phyloP scores from a whole-genome alignment of 2,888 invertebrate species.

The Temnothorax unifasciatus region DNA sequence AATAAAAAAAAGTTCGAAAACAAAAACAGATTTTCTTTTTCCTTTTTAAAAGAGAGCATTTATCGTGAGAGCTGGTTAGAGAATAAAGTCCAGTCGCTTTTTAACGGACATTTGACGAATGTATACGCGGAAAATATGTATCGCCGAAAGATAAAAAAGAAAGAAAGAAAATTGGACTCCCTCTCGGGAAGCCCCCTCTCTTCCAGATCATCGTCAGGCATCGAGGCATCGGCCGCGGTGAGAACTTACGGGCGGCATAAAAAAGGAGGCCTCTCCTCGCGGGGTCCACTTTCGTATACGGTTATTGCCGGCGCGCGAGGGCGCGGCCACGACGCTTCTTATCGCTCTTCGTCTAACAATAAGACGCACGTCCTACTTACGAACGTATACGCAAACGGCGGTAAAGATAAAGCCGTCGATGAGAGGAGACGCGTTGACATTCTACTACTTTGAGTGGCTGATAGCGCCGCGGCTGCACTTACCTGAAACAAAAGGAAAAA shows the following conservation, averaged over 20 bases:
- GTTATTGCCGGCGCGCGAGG: slow-evolving; percentile 56
- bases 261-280: slow-evolving; percentile 65
- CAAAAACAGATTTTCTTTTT: not conserved
- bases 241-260: slow-evolving; percentile 66
- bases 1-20: slow-evolving; percentile 8
- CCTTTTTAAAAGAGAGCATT: not conserved
- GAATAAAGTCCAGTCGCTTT: not conserved
- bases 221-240: slow-evolving; percentile 32
- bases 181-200: too few species aligned
- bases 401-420: slow-evolving; percentile 69
- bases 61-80: not conserved
- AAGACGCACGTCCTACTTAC: slow-evolving; percentile 71
- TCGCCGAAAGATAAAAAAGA: not conserved
- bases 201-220: not conserved
- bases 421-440: slow-evolving; percentile 51
- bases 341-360: slow-evolving; percentile 46
- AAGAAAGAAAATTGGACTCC: too few species aligned
- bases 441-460: slow-evolving; percentile 64
- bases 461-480: slow-evolving; percentile 72
- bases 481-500: slow-evolving; percentile 78
- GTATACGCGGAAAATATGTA: not conserved
- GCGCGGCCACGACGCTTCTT: slow-evolving; percentile 49
- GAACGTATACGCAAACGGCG: slow-evolving; percentile 55
- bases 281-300: slow-evolving; percentile 63
- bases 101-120: slow-evolving; percentile 10